phyloP scores from a whole-genome alignment of 2,888 invertebrate species.

The Andrena haemorrhoa region DNA sequence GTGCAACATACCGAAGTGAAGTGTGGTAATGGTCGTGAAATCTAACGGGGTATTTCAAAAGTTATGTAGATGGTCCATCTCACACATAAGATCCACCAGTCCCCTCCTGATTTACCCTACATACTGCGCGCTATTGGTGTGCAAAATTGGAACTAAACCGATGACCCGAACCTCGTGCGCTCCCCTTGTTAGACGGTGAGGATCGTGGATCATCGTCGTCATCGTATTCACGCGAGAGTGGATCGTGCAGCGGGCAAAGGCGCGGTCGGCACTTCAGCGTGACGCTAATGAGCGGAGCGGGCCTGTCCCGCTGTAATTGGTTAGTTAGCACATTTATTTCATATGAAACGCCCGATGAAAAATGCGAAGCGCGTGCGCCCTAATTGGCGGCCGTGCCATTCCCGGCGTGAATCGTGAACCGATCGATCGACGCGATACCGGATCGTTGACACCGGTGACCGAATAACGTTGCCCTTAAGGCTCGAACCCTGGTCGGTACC shows the following conservation, averaged over 20 bases:
- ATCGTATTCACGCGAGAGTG: slow-evolving; percentile 39
- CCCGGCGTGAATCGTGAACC: slow-evolving; percentile 54
- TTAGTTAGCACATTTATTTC: slow-evolving; percentile 80
- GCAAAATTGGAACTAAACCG: slow-evolving; percentile 18
- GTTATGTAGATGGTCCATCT: too few species aligned
- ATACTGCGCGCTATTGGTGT: neutral
- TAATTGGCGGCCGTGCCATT: slow-evolving; percentile 69
- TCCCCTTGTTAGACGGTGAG: slow-evolving; percentile 15
- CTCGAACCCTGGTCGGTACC: neutral
- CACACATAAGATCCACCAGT: too few species aligned
- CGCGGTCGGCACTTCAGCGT: slow-evolving; percentile 75
- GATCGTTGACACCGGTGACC: slow-evolving; percentile 67
- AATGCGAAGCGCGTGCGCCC: slow-evolving; percentile 77
- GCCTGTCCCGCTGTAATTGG: slow-evolving; percentile 75
- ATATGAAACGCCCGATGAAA: slow-evolving; percentile 70
- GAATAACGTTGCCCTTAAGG: slow-evolving; percentile 66
- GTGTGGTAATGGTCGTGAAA: too few species aligned
- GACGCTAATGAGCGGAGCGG: slow-evolving; percentile 79
- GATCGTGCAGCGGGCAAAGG: slow-evolving; percentile 59
- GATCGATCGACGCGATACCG: slow-evolving; percentile 68
- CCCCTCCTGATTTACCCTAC: neutral
- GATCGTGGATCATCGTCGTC: slow-evolving; percentile 61
- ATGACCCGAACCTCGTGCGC: neutral
- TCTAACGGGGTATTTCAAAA: too few species aligned
- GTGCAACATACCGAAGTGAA: too few species aligned